These are phyloP conservation scores for Amblyopsis hoosieri DNA, from an alignment of 2,797 vertebrate genomes.

Conservation along the genomic window DNA sequence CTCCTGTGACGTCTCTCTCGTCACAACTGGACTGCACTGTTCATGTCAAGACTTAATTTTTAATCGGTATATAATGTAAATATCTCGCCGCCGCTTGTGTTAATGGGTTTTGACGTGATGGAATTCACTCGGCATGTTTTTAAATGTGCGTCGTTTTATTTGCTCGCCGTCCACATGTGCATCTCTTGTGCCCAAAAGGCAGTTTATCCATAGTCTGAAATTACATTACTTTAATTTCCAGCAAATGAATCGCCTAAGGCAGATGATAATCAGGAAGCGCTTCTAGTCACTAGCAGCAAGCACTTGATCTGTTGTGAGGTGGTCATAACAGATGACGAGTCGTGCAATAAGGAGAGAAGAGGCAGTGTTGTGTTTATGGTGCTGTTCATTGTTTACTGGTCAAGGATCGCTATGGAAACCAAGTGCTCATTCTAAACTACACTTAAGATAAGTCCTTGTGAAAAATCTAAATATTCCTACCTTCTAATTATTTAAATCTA, in stretches of 20 bases:
- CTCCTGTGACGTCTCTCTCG: constrained; percentile 51
- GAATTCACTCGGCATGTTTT: constrained; percentile 46
- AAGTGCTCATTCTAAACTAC: constrained; percentile 56
- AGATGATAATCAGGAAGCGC: constrained; percentile 63
- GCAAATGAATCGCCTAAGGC: constrained; percentile 39
- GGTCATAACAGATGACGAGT: constrained; percentile 20
- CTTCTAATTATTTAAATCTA: constrained; percentile 22
- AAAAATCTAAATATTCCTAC: constrained; percentile 37
- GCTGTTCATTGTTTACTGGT: constrained; percentile 49
- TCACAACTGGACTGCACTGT: constrained; percentile 60
- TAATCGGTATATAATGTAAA: constrained; percentile 72
- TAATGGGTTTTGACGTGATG: constrained; percentile 51
- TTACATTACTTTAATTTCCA: constrained; percentile 20
- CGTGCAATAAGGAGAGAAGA: constrained; percentile 64
- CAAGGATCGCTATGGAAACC: constrained; percentile 48
- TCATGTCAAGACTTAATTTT: constrained; percentile 58
- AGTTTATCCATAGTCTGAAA: constrained; percentile 27
- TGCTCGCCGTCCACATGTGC: constrained; percentile 14
- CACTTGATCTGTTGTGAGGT: constrained; percentile 1
- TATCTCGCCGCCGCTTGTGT: constrained; percentile 69
- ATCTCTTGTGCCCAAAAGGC: constrained; percentile 17
- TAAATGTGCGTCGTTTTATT: constrained; percentile 41
- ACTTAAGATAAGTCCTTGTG: constrained; percentile 35
- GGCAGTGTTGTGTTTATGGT: constrained; percentile 56
- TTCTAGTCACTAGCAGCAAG: constrained; percentile 41